A percentile compares a stretch with the other conserved stretches of the same genome.
These are phyloP conservation scores for Alviniconcha strummeri DNA, from an alignment of 2,888 invertebrate genomes.

Conservation along the genomic window DNA sequence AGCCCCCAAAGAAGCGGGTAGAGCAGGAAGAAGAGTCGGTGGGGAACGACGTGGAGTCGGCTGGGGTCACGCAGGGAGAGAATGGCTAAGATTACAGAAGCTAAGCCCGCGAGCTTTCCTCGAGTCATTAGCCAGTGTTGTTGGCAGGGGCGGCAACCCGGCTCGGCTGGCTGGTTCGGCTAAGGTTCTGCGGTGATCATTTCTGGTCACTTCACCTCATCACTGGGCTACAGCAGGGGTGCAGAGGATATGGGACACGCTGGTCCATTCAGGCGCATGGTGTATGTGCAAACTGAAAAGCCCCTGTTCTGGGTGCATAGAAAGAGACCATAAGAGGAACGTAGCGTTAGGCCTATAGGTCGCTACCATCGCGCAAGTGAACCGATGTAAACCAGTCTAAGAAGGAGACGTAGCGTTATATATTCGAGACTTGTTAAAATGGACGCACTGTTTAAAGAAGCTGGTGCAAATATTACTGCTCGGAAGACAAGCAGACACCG, in stretches of 20 bases:
- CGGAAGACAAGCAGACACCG: too few relatives aligned
- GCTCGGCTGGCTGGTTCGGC: neutral
- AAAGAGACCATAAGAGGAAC: neutral
- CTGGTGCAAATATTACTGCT: too few relatives aligned
- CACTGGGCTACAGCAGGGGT: conserved; percentile 14
- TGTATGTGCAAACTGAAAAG: conserved; percentile 23
- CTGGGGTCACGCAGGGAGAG: neutral
- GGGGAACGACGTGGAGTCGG: neutral
- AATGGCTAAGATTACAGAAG: conserved; percentile 21
- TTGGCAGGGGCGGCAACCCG: conserved; percentile 2
- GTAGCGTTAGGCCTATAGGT: too few relatives aligned
- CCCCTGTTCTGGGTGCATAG: neutral
- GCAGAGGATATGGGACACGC: conserved; percentile 1
- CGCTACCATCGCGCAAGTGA: too few relatives aligned
- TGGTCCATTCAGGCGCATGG: conserved; percentile 4
- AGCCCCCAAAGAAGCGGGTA: neutral
- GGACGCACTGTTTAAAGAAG: too few relatives aligned
- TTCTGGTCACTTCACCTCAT: conserved; percentile 18
- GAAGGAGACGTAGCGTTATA: too few relatives aligned
- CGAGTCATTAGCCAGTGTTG: conserved; percentile 20
- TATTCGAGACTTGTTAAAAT: too few relatives aligned
- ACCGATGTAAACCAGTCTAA: too few relatives aligned
- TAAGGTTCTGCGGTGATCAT: neutral
- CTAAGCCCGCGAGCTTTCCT: conserved; percentile 19
- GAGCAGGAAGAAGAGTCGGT: neutral